Conservation (phyloP, 1,140 invertebrate species). For the Pseudomyrmex sp. region DNA sequence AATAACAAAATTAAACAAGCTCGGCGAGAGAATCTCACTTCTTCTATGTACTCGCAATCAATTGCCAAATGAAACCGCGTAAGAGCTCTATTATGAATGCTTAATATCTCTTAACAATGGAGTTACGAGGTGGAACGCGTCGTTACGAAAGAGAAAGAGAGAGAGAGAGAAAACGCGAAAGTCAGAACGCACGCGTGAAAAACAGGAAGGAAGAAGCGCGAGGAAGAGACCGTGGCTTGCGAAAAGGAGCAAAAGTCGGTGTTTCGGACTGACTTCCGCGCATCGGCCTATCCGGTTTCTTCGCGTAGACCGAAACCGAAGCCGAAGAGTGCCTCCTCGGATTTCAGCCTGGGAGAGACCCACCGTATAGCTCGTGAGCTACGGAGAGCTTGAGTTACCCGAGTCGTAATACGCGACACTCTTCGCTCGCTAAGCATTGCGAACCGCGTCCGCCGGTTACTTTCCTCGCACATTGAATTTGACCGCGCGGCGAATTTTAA, state of each 20-base stretch:
- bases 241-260: conserved; percentile 36
- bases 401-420: conserved; percentile 80
- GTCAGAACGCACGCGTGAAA: background rate
- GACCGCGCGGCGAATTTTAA: background rate
- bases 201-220: conserved; percentile 35
- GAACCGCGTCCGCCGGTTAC: conserved; percentile 75
- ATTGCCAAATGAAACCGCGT: too few relatives aligned
- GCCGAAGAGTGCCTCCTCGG: conserved; percentile 76
- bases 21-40: background rate
- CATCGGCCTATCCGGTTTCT: conserved; percentile 69
- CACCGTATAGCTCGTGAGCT: conserved; percentile 17
- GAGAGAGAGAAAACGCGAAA: background rate
- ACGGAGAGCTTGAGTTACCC: conserved; percentile 72
- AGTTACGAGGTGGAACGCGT: too few relatives aligned
- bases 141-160: too few relatives aligned
- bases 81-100: too few relatives aligned
- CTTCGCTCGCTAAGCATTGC: conserved; percentile 78
- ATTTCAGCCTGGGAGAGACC: conserved; percentile 67
- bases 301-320: conserved; percentile 76
- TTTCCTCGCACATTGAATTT: background rate
- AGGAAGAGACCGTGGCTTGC: background rate
- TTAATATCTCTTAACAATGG: too few relatives aligned
- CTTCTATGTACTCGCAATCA: too few relatives aligned
- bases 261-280: conserved; percentile 63
- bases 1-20: background rate